phyloP scores from a whole-genome alignment of 2,888 invertebrate species.

The Pyrocoelia pectoralis region DNA sequence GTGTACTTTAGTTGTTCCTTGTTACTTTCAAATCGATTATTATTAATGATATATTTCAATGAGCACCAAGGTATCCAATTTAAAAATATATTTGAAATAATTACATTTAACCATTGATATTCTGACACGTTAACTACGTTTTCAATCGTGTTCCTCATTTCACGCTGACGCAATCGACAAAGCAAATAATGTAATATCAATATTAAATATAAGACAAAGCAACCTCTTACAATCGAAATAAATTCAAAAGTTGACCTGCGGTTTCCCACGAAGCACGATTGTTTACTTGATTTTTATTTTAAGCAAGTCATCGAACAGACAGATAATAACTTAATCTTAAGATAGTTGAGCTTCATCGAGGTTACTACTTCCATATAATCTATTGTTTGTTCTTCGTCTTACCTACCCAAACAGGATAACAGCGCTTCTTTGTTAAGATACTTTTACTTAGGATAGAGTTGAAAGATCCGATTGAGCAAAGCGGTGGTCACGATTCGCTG shows the following conservation, averaged over 20 bases:
- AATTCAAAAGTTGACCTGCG: conserved; percentile 24
- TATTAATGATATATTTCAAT: no score
- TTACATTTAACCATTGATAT: background rate
- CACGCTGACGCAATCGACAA: conserved; percentile 1
- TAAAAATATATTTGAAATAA: background rate
- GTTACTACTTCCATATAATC: conserved; percentile 16
- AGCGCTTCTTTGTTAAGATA: background rate
- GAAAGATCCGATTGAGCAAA: conserved; percentile 32
- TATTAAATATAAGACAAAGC: conserved; percentile 18
- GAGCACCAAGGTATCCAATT: background rate
- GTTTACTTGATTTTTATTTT: conserved; percentile 47
- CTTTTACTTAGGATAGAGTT: conserved; percentile 27
- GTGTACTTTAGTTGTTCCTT: no score
- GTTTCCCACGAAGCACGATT: conserved; percentile 48
- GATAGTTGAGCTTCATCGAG: conserved; percentile 35
- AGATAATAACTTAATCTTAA: conserved; percentile 51
- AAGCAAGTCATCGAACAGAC: conserved; percentile 46
- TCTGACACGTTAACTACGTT: background rate
- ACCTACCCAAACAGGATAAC: background rate
- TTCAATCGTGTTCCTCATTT: background rate
- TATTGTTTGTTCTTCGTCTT: background rate
- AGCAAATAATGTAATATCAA: conserved; percentile 12
- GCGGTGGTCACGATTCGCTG: conserved; percentile 45
- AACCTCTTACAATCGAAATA: conserved; percentile 21
- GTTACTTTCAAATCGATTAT: no score